Percentiles rank a stretch among this genome's conserved stretches.
phyloP scores from a whole-genome alignment of 2,113 vertebrate species.

The Procapra przewalskii region DNA sequence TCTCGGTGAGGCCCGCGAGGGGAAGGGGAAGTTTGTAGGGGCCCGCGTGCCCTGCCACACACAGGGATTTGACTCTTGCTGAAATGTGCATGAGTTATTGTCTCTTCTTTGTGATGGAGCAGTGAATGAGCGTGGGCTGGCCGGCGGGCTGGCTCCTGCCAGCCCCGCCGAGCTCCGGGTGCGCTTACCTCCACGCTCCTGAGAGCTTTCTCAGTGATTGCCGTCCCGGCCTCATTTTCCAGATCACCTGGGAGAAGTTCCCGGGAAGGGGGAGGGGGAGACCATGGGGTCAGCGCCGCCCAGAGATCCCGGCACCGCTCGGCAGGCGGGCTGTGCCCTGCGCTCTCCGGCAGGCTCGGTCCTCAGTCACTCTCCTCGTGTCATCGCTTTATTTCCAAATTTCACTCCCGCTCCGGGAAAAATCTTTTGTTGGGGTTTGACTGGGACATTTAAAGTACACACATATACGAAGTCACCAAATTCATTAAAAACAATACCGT shows the following conservation, averaged over 20 bases:
- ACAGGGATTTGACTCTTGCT: neutral
- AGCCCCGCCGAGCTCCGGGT: fast-evolving
- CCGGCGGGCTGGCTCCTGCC: fast-evolving
- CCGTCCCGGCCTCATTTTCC: neutral
- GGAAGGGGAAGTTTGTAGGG: neutral
- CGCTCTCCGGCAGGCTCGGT: fast-evolving
- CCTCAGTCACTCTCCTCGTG: neutral
- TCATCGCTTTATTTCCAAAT: neutral
- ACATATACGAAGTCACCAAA: neutral
- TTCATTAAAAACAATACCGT: neutral
- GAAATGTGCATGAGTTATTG: neutral
- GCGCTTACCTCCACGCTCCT: neutral
- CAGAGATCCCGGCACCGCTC: fast-evolving
- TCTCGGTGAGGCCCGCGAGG: neutral
- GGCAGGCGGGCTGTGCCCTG: neutral
- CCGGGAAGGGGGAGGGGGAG: neutral
- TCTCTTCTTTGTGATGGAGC: neutral
- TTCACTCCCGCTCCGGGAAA: neutral
- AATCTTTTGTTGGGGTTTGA: neutral
- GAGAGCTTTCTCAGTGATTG: neutral
- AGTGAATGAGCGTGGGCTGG: neutral
- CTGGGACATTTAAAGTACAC: neutral
- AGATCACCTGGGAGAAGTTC: neutral
- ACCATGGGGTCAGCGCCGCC: neutral
- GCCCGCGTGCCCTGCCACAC: neutral